Conservation (phyloP, 2,113 vertebrate species). For the Cisticola juncidis region DNA sequence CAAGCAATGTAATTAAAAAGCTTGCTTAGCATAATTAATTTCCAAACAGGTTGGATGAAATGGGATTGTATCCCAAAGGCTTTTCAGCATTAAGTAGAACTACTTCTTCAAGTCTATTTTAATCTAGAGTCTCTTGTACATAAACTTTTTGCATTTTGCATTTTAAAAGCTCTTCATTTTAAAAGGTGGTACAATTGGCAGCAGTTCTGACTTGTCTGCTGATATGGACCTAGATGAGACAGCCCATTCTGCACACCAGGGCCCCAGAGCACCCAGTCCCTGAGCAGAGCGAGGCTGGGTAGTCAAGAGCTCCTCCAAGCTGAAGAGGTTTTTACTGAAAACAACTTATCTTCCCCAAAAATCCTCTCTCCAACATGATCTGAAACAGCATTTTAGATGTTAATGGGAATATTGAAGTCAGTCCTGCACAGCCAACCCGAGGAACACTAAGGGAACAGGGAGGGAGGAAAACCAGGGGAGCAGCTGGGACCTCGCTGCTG, state of each 20-base stretch:
- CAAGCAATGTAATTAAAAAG: conserved; percentile 61
- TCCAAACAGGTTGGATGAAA: conserved; percentile 37
- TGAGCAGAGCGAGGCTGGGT: neutral
- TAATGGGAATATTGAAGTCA: neutral
- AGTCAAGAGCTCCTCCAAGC: neutral
- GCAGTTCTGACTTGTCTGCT: neutral
- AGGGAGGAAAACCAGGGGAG: neutral
- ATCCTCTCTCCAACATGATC: neutral
- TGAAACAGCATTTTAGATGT: neutral
- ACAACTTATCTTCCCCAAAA: neutral
- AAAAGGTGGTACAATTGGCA: neutral
- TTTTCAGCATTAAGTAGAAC: conserved; percentile 38
- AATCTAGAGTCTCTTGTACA: neutral
- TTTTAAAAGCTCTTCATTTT: conserved; percentile 5
- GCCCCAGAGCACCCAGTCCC: neutral
- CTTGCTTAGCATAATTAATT: conserved; percentile 60
- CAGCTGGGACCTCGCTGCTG: neutral
- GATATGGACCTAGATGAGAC: neutral
- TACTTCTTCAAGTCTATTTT: neutral
- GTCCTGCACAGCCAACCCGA: neutral
- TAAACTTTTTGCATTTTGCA: neutral
- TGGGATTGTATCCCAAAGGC: conserved; percentile 44
- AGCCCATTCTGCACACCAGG: neutral
- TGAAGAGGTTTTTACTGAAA: neutral
- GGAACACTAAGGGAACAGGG: neutral